A percentile compares a stretch with the other conserved stretches of the same genome.
Evolutionary conservation across 2,113 vertebrate species (phyloP).

Genomic region (Cryptomyrus ogoouensis): DNA sequence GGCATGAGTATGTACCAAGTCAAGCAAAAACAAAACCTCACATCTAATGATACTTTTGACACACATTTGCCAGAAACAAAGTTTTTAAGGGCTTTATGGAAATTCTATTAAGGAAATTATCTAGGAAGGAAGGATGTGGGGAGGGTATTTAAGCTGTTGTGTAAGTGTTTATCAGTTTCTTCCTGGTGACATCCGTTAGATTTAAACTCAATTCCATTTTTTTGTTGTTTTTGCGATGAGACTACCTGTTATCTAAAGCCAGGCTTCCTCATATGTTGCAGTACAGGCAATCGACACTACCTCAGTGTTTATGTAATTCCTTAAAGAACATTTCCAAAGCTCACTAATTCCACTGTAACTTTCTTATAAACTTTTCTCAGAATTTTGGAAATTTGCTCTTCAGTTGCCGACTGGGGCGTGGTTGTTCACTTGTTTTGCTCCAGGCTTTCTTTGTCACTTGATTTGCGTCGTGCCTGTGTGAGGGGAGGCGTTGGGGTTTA

Average conservation of each 20-base stretch:
- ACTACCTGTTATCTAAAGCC: not conserved
- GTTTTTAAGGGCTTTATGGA: not conserved
- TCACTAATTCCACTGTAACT: not conserved
- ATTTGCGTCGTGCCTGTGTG: not conserved
- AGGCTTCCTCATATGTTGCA: not conserved
- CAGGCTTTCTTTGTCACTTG: not conserved
- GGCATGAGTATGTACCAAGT: not conserved
- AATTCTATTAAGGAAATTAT: not conserved
- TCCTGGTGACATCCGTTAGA: not conserved
- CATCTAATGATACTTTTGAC: not conserved
- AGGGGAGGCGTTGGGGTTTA: too few relatives aligned
- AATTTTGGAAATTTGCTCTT: not conserved
- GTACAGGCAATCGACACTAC: not conserved
- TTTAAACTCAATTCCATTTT: not conserved
- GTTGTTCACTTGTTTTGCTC: not conserved
- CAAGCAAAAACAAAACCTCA: not conserved
- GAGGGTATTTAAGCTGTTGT: not conserved
- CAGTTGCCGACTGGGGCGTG: not conserved
- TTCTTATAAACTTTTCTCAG: not conserved
- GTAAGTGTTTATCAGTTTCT: not conserved
- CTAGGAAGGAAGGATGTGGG: not conserved
- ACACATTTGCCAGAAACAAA: not conserved
- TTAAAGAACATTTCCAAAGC: not conserved
- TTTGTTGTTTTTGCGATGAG: not conserved
- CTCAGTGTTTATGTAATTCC: not conserved